Percentiles rank a stretch among this genome's conserved stretches.
Conservation (phyloP, 2,888 invertebrate genomes). For the Heteropelma amictum region DNA sequence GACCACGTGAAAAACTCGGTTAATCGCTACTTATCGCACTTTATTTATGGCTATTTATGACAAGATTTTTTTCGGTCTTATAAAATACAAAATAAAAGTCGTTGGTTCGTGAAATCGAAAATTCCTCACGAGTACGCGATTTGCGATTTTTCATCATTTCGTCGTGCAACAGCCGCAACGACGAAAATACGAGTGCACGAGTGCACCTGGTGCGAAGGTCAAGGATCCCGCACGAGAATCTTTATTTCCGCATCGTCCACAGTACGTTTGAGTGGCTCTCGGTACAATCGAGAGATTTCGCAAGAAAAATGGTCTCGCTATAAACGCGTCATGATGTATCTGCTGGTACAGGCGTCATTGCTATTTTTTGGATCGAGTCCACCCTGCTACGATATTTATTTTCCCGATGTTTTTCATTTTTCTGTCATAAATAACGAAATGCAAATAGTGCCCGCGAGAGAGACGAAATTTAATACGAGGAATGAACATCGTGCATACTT, state of each 20-base stretch:
- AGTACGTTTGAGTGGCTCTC: background rate
- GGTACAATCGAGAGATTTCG: constrained; percentile 25
- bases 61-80: too few relatives aligned
- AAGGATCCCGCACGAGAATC: constrained; percentile 36
- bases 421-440: constrained; percentile 7
- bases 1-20: too few relatives aligned
- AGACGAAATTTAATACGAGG: background rate
- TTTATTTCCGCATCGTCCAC: background rate
- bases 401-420: background rate
- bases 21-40: too few relatives aligned
- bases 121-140: background rate
- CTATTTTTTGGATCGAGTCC: constrained; percentile 46
- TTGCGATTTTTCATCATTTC: background rate
- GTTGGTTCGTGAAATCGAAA: background rate
- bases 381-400: constrained; percentile 42
- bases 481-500: too few relatives aligned
- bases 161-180: background rate
- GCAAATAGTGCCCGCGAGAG: background rate
- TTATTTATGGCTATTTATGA: too few relatives aligned
- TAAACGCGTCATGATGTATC: constrained; percentile 1
- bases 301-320: constrained; percentile 36
- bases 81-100: too few relatives aligned
- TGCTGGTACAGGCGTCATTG: constrained; percentile 28
- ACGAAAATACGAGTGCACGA: too few relatives aligned
- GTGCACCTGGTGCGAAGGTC: constrained; percentile 39